phyloP scores from a whole-genome alignment of 2,888 invertebrate genomes.

The Cephonodes hylas region DNA sequence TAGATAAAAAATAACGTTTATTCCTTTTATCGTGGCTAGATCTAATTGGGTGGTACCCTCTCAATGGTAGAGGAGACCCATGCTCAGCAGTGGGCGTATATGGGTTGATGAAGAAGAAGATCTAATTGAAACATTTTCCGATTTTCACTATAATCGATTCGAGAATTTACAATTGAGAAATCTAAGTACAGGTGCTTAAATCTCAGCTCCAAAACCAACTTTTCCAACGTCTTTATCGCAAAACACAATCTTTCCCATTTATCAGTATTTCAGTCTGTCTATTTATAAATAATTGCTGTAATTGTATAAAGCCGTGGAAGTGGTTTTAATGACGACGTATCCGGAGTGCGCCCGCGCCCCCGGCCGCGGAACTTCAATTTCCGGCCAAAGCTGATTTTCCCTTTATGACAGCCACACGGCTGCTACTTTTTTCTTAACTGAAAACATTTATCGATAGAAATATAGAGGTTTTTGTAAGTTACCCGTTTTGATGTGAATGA shows the following conservation, averaged over 20 bases:
- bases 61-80: no score
- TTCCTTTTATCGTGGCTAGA: no score
- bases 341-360: conserved; percentile 59
- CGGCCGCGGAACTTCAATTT: conserved; percentile 73
- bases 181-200: no score
- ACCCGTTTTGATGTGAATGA: no score
- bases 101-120: no score
- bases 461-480: neutral
- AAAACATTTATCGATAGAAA: conserved; percentile 40
- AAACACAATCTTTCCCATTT: neutral
- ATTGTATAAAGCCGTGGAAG: conserved; percentile 44
- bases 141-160: no score
- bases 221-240: no score
- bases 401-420: conserved; percentile 52
- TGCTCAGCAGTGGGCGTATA: no score
- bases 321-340: conserved; percentile 56
- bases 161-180: no score
- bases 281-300: conserved; percentile 46
- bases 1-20: no score
- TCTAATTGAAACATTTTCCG: neutral
- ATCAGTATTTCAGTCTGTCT: neutral
- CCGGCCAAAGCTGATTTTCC: conserved; percentile 66
- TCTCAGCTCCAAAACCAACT: no score
- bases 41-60: no score
- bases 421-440: conserved; percentile 40